These are phyloP conservation scores for Caenorhabditis afra DNA, from an alignment of 2,888 invertebrate genomes.

Conservation along the genomic window DNA sequence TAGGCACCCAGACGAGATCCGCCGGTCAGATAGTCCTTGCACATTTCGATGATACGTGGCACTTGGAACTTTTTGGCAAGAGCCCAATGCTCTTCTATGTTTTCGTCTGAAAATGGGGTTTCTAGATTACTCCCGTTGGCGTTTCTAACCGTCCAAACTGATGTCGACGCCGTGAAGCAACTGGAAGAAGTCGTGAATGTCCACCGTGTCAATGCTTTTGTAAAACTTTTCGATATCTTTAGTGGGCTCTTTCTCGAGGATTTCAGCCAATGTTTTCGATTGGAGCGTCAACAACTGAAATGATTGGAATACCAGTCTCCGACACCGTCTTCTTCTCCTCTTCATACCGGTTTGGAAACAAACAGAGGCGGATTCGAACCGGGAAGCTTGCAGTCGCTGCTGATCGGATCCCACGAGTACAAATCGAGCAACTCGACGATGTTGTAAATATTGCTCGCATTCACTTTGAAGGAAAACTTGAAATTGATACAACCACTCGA, in stretches of 20 bases:
- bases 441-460: not conserved
- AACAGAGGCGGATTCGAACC: not conserved
- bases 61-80: not conserved
- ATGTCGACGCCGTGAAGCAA: conserved; percentile 6
- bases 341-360: not conserved
- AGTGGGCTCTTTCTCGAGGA: no score
- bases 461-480: not conserved
- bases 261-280: not conserved
- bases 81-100: not conserved
- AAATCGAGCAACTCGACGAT: not conserved
- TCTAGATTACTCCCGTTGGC: not conserved
- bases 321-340: no score
- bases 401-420: not conserved
- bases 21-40: not conserved
- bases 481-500: not conserved
- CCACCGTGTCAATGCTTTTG: not conserved
- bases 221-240: not conserved
- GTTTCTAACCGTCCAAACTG: not conserved
- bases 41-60: not conserved
- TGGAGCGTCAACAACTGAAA: not conserved
- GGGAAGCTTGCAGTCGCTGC: not conserved
- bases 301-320: no score
- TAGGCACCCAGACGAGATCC: not conserved
- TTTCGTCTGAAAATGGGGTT: not conserved
- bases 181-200: not conserved